These are phyloP conservation scores for Plebejus anna DNA, from an alignment of 2,888 invertebrate genomes.

Conservation along the genomic window DNA sequence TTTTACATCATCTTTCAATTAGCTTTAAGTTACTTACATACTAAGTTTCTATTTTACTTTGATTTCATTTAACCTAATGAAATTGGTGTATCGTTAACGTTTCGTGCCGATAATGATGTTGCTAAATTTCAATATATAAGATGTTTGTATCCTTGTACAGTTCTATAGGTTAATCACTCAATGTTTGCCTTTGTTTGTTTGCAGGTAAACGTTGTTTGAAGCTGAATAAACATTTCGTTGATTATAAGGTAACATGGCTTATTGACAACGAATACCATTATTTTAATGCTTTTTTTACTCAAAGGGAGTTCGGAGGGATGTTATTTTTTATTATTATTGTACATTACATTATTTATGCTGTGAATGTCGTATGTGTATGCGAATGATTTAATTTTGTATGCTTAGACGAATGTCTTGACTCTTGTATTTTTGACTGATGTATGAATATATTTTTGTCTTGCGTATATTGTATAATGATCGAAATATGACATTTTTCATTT, in stretches of 20 bases:
- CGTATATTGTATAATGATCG: neutral
- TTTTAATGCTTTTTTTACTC: conserved; percentile 2
- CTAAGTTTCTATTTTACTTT: neutral
- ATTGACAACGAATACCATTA: conserved; percentile 9
- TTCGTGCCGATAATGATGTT: conserved; percentile 4
- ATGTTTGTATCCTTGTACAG: conserved; percentile 13
- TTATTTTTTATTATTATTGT: neutral
- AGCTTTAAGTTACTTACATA: neutral
- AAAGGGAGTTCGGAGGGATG: neutral
- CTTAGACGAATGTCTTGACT: neutral
- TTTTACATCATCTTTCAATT: neutral
- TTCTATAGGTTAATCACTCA: conserved; percentile 27
- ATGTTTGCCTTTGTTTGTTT: conserved; percentile 36
- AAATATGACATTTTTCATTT: too few species aligned
- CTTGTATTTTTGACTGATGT: neutral
- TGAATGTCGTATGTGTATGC: conserved; percentile 8
- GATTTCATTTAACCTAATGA: neutral
- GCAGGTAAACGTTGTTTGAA: conserved; percentile 37
- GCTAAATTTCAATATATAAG: conserved; percentile 19
- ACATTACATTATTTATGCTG: neutral
- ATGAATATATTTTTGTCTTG: neutral
- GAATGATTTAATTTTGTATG: conserved; percentile 12
- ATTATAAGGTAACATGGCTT: conserved; percentile 25
- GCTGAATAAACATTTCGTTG: conserved; percentile 24
- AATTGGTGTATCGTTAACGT: neutral